Percentiles rank a stretch among this genome's conserved stretches.
Conservation (phyloP, 2,797 vertebrate genomes). For the Psittacula derbiana region DNA sequence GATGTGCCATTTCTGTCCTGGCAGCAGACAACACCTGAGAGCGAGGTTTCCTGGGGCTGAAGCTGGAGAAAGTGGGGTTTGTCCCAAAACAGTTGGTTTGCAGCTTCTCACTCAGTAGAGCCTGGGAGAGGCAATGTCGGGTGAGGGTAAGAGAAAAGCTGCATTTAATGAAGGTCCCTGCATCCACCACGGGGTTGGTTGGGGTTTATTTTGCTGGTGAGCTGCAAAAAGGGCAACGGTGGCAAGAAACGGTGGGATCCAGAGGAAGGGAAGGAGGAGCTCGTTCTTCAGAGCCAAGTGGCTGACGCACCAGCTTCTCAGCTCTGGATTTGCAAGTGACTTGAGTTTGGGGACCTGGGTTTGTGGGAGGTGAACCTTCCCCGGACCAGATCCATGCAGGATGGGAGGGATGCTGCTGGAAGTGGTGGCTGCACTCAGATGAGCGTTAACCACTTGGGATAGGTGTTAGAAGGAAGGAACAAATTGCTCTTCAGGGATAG, state of each 20-base stretch:
- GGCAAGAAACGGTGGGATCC: not conserved
- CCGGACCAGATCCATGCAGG: no score
- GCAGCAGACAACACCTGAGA: not conserved
- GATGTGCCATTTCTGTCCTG: not conserved
- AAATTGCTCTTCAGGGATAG: not conserved
- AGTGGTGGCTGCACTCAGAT: not conserved
- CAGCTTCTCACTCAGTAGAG: not conserved
- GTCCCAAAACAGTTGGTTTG: not conserved
- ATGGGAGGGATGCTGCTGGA: not conserved
- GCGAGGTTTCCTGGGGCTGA: not conserved
- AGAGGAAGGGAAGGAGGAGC: not conserved
- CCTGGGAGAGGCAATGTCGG: not conserved
- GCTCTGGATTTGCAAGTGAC: not conserved
- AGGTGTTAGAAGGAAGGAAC: not conserved
- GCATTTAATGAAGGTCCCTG: not conserved
- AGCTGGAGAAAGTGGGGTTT: not conserved
- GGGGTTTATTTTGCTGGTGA: not conserved
- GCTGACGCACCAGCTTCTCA: not conserved
- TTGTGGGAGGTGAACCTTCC: not conserved
- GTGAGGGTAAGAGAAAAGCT: not conserved
- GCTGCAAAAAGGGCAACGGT: not conserved
- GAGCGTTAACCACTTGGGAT: not conserved
- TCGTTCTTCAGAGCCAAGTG: not conserved
- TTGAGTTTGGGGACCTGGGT: not conserved
- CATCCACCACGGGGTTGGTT: rapidly evolving